Base-by-base conservation (phyloP, 2,888 invertebrate species). In the Chymomyza procnemis region DNA sequence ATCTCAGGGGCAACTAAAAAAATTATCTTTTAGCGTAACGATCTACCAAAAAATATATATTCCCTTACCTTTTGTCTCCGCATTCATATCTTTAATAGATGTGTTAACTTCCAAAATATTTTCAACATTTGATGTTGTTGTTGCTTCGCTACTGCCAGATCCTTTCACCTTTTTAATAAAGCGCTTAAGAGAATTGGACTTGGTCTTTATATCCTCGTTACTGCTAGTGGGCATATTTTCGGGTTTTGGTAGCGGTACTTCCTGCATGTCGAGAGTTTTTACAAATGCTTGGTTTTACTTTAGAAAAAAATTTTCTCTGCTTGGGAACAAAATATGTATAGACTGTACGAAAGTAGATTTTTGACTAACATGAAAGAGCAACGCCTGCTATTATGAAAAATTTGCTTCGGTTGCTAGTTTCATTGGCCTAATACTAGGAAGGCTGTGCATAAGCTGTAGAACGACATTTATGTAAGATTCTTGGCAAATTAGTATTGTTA, bases 161-260 rank as follows among this genome's bases (percentile, higher is more conserved):
- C 75, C 85, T 63, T 76, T 85, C 56, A 75, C 64, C 9, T 87
- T 48, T 60, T 86, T 86, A 41, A 89, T 88, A 69, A 89, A 86
- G 16, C 89, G 85, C 21, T 88, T 88, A 19, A 89, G 66, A 1
- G 88, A 80, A 67, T 71, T 82, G 1, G 78, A 52, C 55, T 85
- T 88, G 34, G 71, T 26, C 5, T 48, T 55, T 6, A 57, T 12
- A 14, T 74, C 67, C 6, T 79, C 78, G 3, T 69, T 55, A 22
- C 69, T 71, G 14, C 64, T 22, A 52, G 52, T 5, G 3, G 67
- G 50, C 3, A 60, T 22, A 71, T 41, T 73, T 19, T 80, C 79
- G 46, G 74, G 69, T 14, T 73, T 71, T 41, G 65, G 66, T 8
- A 88, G 81, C 47, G 81, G 74, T 61, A 81, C 74, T 64, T 85